These are phyloP conservation scores for Tipula vernalis DNA, from an alignment of 2,888 invertebrate genomes.

Conservation along the genomic window DNA sequence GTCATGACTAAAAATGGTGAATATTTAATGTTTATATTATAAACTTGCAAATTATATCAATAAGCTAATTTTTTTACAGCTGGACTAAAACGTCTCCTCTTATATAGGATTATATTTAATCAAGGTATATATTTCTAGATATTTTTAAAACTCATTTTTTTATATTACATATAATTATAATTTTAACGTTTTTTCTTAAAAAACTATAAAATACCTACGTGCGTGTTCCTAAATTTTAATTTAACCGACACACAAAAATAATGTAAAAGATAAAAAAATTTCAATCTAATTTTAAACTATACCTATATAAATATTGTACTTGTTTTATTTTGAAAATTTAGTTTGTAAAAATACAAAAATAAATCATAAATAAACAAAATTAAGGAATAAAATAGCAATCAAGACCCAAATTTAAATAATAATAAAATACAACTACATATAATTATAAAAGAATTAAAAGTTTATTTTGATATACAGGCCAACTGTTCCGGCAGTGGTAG, in stretches of 20 bases:
- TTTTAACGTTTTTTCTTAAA: neutral
- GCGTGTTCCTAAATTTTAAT: neutral
- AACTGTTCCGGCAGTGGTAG: constrained; percentile 12
- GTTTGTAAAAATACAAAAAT: neutral
- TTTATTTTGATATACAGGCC: constrained; percentile 11
- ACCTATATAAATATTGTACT: neutral
- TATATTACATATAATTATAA: neutral
- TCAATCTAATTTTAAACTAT: neutral
- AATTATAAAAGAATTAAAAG: constrained; percentile 10
- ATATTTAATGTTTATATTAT: neutral
- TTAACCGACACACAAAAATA: neutral
- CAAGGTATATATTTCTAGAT: neutral
- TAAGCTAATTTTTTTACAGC: neutral
- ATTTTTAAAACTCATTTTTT: neutral
- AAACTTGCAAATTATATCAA: neutral
- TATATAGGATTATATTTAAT: neutral
- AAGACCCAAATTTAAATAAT: neutral
- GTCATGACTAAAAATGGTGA: constrained; percentile 36
- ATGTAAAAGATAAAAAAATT: neutral
- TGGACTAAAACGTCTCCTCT: neutral
- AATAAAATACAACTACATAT: neutral
- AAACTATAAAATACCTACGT: neutral
- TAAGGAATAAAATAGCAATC: constrained; percentile 4
- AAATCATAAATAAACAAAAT: neutral
- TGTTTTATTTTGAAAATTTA: neutral